Evolutionary conservation across 2,888 invertebrate genomes (phyloP).

Genomic region (Ariolimax columbianus): DNA sequence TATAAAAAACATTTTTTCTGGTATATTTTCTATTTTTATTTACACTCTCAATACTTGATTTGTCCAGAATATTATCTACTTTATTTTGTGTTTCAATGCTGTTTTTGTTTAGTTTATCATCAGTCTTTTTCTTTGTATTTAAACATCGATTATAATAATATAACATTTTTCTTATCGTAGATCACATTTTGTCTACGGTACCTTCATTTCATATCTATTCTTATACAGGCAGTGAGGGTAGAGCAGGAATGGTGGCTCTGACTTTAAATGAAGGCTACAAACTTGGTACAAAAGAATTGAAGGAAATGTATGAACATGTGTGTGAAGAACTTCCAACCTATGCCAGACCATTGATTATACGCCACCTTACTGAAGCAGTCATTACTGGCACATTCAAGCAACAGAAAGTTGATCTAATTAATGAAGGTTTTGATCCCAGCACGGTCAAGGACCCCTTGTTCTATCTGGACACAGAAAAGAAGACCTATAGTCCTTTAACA

Average conservation of each 20-base stretch:
- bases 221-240: constrained; percentile 58
- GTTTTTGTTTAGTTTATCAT: no score
- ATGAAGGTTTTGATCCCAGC: constrained; percentile 64
- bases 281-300: constrained; percentile 51
- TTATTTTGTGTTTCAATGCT: no score
- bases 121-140: no score
- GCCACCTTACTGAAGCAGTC: constrained; percentile 58
- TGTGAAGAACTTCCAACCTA: constrained; percentile 63
- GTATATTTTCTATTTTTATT: no score
- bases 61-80: no score
- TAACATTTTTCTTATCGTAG: no score
- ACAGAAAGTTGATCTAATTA: constrained; percentile 57
- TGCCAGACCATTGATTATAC: constrained; percentile 68
- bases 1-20: no score
- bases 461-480: constrained; percentile 56
- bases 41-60: no score
- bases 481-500: constrained; percentile 57
- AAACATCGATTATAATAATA: no score
- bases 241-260: constrained; percentile 70
- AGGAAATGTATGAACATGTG: constrained; percentile 57
- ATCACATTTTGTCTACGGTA: no score
- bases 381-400: constrained; percentile 70
- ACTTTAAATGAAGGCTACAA: constrained; percentile 54
- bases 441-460: constrained; percentile 60
- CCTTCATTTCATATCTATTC: no score